phyloP scores from a whole-genome alignment of 2,888 invertebrate genomes.

The Lacanobia wlatinum region DNA sequence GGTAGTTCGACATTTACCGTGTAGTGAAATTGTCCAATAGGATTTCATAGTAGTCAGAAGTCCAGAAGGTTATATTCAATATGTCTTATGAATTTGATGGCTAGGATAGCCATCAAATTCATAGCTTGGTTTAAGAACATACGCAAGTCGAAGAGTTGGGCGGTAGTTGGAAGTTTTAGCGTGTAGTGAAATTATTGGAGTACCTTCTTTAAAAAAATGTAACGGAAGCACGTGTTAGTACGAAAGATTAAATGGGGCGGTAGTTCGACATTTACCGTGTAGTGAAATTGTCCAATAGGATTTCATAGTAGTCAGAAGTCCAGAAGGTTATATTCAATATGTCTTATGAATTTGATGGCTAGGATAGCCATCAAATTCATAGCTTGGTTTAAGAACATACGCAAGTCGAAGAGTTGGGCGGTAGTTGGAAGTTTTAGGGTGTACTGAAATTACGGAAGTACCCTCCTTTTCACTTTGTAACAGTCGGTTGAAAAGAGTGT shows the following conservation, averaged over 20 bases:
- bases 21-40: not conserved
- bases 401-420: slow-evolving; percentile 34
- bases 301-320: too few species aligned
- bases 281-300: not conserved
- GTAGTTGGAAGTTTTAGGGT: slow-evolving; percentile 21
- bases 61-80: too few species aligned
- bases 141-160: slow-evolving; percentile 34
- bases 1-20: not conserved
- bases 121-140: too few species aligned
- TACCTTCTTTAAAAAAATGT: not conserved
- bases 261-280: not conserved
- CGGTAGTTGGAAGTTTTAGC: slow-evolving; percentile 23
- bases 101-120: too few species aligned
- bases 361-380: too few species aligned
- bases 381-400: too few species aligned
- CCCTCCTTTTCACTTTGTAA: too few species aligned
- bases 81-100: not conserved
- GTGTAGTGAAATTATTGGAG: slow-evolving; percentile 6
- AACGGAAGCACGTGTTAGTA: not conserved
- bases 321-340: too few species aligned
- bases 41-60: too few species aligned
- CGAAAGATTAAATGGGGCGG: too few species aligned
- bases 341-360: not conserved
- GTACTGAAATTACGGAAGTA: slow-evolving; percentile 9
- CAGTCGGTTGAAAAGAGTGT: not conserved